These are phyloP conservation scores for Sitobion miscanthi DNA, from an alignment of 1,140 invertebrate genomes.

Conservation along the genomic window DNA sequence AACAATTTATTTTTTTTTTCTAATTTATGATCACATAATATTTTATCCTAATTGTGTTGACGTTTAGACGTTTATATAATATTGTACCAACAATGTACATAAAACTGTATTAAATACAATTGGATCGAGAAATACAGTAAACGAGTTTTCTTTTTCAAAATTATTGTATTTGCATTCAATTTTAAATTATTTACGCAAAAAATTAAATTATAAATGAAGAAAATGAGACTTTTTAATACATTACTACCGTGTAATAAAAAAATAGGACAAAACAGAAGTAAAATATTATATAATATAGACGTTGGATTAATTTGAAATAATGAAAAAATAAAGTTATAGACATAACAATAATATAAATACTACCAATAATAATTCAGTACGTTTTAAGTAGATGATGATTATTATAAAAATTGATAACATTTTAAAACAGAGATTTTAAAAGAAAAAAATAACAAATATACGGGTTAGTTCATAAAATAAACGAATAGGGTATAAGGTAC, in stretches of 20 bases:
- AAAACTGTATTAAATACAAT: background rate
- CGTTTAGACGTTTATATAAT: background rate
- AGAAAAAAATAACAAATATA: background rate
- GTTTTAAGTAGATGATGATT: background rate
- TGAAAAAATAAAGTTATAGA: background rate
- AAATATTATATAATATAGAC: background rate
- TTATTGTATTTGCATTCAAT: constrained; percentile 7
- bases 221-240: background rate
- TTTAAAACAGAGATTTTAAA: no score
- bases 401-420: background rate
- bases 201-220: background rate
- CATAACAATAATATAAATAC: background rate
- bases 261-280: background rate
- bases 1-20: background rate
- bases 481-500: background rate
- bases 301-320: background rate
- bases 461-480: background rate
- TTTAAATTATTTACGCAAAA: background rate
- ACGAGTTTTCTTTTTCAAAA: background rate
- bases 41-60: background rate
- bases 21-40: background rate
- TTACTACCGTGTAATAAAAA: background rate
- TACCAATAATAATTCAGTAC: background rate
- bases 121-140: background rate
- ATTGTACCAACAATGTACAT: background rate